phyloP scores from a whole-genome alignment of 2,888 invertebrate species.

The Nomada lathburiana region DNA sequence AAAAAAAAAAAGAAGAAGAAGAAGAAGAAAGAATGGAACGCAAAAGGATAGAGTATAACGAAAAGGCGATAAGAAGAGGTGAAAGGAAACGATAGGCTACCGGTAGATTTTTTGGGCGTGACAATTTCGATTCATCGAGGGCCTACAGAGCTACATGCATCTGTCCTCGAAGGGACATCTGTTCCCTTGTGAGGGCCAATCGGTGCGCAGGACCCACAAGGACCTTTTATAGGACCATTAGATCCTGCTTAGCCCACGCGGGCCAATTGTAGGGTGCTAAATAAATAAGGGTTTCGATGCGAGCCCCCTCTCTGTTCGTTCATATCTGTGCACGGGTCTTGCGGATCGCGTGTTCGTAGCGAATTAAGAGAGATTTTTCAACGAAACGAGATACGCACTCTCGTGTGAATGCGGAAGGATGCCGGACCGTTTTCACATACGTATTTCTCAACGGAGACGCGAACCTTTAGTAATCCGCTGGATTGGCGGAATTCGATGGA shows the following conservation, averaged over 20 bases:
- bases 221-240: slow-evolving; percentile 84
- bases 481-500: background rate
- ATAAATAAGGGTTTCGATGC: slow-evolving; percentile 81
- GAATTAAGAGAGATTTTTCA: slow-evolving; percentile 2
- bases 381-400: background rate
- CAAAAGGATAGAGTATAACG: background rate
- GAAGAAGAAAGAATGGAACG: background rate
- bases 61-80: slow-evolving; percentile 53
- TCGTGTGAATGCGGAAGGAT: background rate
- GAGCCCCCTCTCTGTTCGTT: slow-evolving; percentile 44
- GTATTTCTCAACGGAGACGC: no score
- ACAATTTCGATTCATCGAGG: slow-evolving; percentile 81
- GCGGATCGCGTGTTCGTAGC: slow-evolving; percentile 27
- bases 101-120: slow-evolving; percentile 80
- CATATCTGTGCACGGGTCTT: slow-evolving; percentile 10
- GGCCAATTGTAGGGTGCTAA: slow-evolving; percentile 84
- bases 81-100: slow-evolving; percentile 58
- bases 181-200: slow-evolving; percentile 78
- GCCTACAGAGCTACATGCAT: slow-evolving; percentile 73
- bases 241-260: slow-evolving; percentile 82
- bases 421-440: background rate
- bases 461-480: background rate
- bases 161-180: slow-evolving; percentile 81
- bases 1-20: background rate
- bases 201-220: slow-evolving; percentile 72